These are phyloP conservation scores for Antennarius maculatus DNA, from an alignment of 2,797 vertebrate genomes.

Conservation along the genomic window DNA sequence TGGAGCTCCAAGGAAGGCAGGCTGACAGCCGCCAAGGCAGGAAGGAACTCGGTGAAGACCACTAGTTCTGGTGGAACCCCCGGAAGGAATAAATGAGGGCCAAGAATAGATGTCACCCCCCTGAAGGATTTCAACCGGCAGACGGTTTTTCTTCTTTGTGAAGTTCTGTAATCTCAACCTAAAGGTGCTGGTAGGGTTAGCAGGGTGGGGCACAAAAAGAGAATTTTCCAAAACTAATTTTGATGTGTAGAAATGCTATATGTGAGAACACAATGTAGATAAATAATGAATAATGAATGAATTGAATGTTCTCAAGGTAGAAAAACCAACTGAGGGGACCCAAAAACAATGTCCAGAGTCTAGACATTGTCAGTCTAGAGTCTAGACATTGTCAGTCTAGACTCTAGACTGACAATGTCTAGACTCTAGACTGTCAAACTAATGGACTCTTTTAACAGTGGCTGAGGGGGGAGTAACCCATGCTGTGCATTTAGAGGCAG, in stretches of 20 bases:
- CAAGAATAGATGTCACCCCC: conserved; percentile 54
- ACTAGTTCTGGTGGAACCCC: conserved; percentile 34
- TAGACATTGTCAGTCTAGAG: too few species aligned
- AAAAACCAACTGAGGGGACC: neutral
- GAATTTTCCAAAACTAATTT: conserved; percentile 19
- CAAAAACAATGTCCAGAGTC: too few species aligned
- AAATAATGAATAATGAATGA: too few species aligned
- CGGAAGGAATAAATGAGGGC: conserved; percentile 57
- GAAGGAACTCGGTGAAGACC: conserved; percentile 38
- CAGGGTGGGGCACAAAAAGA: conserved; percentile 1
- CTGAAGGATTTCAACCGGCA: conserved; percentile 26
- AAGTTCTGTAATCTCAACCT: conserved; percentile 30
- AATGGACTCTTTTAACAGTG: too few species aligned
- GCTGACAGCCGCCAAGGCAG: conserved; percentile 48
- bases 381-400: too few species aligned
- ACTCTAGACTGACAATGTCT: too few species aligned
- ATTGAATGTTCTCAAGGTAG: conserved; percentile 12
- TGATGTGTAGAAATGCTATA: neutral
- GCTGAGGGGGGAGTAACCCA: too few species aligned
- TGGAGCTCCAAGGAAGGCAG: conserved; percentile 40
- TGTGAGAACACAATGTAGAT: too few species aligned
- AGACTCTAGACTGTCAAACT: too few species aligned
- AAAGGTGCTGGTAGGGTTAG: conserved; percentile 3
- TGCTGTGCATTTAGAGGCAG: too few species aligned
- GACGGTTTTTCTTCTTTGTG: conserved; percentile 19